These are phyloP conservation scores for Lepisosteus osseus DNA, from an alignment of 2,113 vertebrate genomes.

Conservation along the genomic window DNA sequence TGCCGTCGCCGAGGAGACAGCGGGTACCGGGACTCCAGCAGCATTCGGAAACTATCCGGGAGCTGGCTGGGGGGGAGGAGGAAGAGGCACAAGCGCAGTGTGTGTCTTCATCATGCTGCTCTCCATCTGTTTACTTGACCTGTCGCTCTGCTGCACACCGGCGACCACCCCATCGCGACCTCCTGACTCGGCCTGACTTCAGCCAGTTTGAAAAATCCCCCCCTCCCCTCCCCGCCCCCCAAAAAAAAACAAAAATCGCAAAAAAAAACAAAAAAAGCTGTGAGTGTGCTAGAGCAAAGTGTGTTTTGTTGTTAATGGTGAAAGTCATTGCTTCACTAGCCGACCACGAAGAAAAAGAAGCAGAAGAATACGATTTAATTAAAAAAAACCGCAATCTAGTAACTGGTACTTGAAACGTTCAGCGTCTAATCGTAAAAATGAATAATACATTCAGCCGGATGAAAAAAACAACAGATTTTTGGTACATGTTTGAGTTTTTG, in stretches of 20 bases:
- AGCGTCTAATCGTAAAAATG: slow-evolving; percentile 43
- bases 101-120: neutral
- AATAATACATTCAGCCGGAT: slow-evolving; percentile 45
- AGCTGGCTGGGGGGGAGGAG: neutral
- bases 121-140: neutral
- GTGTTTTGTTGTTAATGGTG: slow-evolving; percentile 72
- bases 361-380: slow-evolving; percentile 21
- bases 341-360: slow-evolving; percentile 44
- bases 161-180: slow-evolving; percentile 18
- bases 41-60: neutral
- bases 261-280: slow-evolving; percentile 47
- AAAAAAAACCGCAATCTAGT: slow-evolving; percentile 44
- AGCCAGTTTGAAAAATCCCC: slow-evolving; percentile 72
- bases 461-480: slow-evolving; percentile 45
- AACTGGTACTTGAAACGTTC: slow-evolving; percentile 75
- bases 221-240: slow-evolving; percentile 60
- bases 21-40: no score
- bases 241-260: neutral
- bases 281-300: slow-evolving; percentile 79
- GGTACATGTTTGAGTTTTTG: slow-evolving; percentile 59
- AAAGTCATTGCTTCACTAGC: slow-evolving; percentile 64
- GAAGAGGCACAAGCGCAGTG: no score
- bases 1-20: slow-evolving; percentile 39
- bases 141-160: neutral
- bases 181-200: slow-evolving; percentile 34